Percentiles rank a stretch among this genome's conserved stretches.
Evolutionary conservation across 1,140 invertebrate species (phyloP).

Genomic region (Drosophila nikananu): DNA sequence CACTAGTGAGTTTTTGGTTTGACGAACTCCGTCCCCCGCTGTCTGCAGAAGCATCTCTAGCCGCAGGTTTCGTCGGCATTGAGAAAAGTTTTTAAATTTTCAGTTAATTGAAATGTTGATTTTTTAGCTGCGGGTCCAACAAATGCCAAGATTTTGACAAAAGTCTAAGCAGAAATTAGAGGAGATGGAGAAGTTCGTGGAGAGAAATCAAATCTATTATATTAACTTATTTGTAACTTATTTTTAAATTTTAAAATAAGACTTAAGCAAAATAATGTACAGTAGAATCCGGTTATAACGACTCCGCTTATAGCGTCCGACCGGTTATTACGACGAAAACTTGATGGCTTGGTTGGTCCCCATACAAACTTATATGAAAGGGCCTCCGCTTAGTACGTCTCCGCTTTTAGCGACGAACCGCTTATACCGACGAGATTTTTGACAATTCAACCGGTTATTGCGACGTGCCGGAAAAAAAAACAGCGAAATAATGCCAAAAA

Average conservation of each 20-base stretch:
- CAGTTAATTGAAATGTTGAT: slow-evolving; percentile 76
- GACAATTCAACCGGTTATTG: no score
- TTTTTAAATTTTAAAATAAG: neutral
- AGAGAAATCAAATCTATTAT: neutral
- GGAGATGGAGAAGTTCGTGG: neutral
- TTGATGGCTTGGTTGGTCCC: no score
- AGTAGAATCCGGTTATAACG: no score
- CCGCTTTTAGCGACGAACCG: no score
- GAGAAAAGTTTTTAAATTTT: slow-evolving; percentile 68
- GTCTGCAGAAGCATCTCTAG: slow-evolving; percentile 45
- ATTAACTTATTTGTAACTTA: neutral
- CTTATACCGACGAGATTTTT: no score
- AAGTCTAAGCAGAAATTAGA: slow-evolving; percentile 7
- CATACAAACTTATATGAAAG: no score
- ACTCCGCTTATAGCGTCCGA: no score
- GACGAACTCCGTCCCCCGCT: slow-evolving; percentile 63
- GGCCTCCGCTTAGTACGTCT: no score
- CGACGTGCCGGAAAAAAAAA: no score
- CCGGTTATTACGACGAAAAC: no score
- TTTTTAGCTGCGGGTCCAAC: slow-evolving; percentile 49
- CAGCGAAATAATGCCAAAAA: no score
- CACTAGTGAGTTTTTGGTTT: slow-evolving; percentile 70
- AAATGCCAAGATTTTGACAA: slow-evolving; percentile 25
- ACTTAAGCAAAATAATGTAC: neutral
- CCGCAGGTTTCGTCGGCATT: slow-evolving; percentile 19